Evolutionary conservation across 1,140 invertebrate genomes (phyloP).

Genomic region (Meloidogyne exigua): DNA sequence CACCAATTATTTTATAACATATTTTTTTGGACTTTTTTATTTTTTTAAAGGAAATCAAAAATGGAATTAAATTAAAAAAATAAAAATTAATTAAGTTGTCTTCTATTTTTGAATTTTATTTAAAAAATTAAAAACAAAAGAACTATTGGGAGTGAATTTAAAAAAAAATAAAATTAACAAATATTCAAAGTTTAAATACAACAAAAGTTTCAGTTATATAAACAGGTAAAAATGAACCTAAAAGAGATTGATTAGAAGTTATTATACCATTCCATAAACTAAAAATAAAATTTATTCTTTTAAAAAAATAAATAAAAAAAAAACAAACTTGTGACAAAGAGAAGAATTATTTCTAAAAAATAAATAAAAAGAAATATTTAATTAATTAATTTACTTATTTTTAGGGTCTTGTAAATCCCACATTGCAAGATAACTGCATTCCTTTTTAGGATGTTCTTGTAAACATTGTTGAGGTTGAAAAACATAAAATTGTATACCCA

Average conservation of each 20-base stretch:
- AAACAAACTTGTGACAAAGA: slow-evolving; percentile 34
- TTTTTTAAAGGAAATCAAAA: neutral
- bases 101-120: too few species aligned
- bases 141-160: too few species aligned
- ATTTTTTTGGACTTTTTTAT: neutral
- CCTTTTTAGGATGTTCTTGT: slow-evolving; percentile 39
- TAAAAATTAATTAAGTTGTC: too few species aligned
- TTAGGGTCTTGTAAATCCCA: slow-evolving; percentile 59
- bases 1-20: neutral
- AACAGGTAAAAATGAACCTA: slow-evolving; percentile 4
- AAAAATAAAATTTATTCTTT: neutral
- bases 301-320: neutral
- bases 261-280: slow-evolving; percentile 5
- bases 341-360: slow-evolving; percentile 10
- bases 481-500: slow-evolving; percentile 57
- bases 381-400: slow-evolving; percentile 34
- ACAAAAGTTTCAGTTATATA: slow-evolving; percentile 12
- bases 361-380: neutral
- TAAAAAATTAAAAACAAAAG: too few species aligned
- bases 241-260: slow-evolving; percentile 3
- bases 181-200: slow-evolving; percentile 7
- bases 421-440: slow-evolving; percentile 57
- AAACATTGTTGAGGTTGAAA: slow-evolving; percentile 50
- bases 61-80: neutral
- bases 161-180: neutral